These are phyloP conservation scores for Agrilus biguttatus DNA, from an alignment of 2,888 invertebrate genomes.

Conservation along the genomic window DNA sequence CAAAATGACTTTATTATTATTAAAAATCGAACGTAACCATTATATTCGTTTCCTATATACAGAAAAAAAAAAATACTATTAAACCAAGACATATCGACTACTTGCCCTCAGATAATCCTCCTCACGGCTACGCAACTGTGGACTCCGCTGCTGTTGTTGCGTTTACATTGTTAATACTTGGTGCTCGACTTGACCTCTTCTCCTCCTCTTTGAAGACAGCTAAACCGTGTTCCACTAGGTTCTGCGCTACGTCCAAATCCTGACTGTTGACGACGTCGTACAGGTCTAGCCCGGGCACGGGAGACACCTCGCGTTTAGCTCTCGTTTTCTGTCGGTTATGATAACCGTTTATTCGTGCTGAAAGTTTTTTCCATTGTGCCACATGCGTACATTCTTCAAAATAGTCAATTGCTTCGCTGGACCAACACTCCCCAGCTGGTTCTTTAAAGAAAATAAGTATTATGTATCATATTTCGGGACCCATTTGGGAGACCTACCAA, in stretches of 20 bases:
- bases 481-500: conserved; percentile 30
- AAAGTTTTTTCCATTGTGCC: conserved; percentile 67
- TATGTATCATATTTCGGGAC: neutral
- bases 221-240: conserved; percentile 42
- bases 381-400: conserved; percentile 60
- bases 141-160: too few species aligned
- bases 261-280: conserved; percentile 52
- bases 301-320: conserved; percentile 48
- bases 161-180: conserved; percentile 19
- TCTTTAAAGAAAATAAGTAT: conserved; percentile 15
- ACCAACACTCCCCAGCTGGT: conserved; percentile 41
- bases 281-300: conserved; percentile 64
- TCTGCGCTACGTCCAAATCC: conserved; percentile 47
- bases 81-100: too few species aligned
- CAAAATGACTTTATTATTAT: too few species aligned
- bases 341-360: conserved; percentile 62
- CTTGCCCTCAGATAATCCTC: too few species aligned
- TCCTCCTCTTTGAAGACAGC: conserved; percentile 32
- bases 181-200: conserved; percentile 14
- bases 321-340: conserved; percentile 36
- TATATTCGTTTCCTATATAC: too few species aligned
- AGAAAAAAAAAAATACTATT: too few species aligned
- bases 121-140: too few species aligned
- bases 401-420: conserved; percentile 43
- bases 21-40: too few species aligned